phyloP scores from a whole-genome alignment of 2,888 invertebrate genomes.

The Clostera curtula region DNA sequence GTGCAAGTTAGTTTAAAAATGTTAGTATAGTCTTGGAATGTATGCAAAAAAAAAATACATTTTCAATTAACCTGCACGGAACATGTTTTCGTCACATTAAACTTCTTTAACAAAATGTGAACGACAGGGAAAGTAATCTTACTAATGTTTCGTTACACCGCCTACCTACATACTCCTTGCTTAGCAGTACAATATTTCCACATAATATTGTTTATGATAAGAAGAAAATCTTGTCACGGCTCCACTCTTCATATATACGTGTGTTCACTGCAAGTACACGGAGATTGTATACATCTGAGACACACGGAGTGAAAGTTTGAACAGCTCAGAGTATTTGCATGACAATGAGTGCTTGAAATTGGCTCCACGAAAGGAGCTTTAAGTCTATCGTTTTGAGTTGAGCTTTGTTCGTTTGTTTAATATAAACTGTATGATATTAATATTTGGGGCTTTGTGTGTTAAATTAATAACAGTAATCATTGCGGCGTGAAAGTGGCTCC shows the following conservation, averaged over 20 bases:
- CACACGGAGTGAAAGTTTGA: slow-evolving; percentile 6
- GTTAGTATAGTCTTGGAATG: too few relatives aligned
- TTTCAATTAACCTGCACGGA: too few relatives aligned
- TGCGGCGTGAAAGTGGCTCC: too few relatives aligned
- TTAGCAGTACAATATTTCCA: slow-evolving; percentile 38
- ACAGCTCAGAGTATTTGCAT: neutral
- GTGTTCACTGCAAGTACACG: slow-evolving; percentile 21
- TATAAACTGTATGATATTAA: too few relatives aligned
- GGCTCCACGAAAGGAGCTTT: neutral
- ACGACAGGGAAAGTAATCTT: slow-evolving; percentile 3
- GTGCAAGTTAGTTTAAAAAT: too few relatives aligned
- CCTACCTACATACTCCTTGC: slow-evolving; percentile 11
- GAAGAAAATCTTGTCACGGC: slow-evolving; percentile 64
- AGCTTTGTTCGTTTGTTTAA: too few relatives aligned
- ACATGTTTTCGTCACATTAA: too few relatives aligned
- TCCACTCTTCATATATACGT: slow-evolving; percentile 34
- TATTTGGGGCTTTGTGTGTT: too few relatives aligned
- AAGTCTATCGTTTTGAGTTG: too few relatives aligned
- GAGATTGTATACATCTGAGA: slow-evolving; percentile 13
- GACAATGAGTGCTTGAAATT: neutral
- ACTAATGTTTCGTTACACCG: too few relatives aligned
- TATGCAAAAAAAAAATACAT: too few relatives aligned
- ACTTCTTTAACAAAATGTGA: neutral
- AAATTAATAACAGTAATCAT: too few relatives aligned
- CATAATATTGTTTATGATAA: slow-evolving; percentile 68